Base-by-base conservation (phyloP, 2,888 invertebrate species). In the Drosophila nigricruria region DNA sequence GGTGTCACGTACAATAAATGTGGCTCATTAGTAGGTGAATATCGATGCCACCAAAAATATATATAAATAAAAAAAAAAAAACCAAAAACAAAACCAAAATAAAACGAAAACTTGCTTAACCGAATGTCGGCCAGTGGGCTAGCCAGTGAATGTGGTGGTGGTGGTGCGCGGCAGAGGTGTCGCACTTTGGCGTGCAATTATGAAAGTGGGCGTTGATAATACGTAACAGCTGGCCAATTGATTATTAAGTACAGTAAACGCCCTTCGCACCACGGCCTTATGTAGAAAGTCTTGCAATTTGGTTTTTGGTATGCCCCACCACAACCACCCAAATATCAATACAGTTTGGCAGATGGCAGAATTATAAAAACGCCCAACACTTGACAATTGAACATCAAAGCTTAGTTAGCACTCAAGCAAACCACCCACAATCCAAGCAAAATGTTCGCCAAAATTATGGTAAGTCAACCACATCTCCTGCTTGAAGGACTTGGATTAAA, bases 381-480 rank as follows among this genome's bases (percentile, higher is more conserved):
- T 59, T 40, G 63, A 50, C 70, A 64, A 14, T 68, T 38, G 10
- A 43, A 53, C 61, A 90, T 82, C 88, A 91, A 62, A 89, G 81
- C 66, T 67, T 36, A 66, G 73, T 76, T 81, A 73, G 78, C 88
- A 58, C 53, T 81, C 77, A 52, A 73, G 63, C 76, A 56, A 73
- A 72, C 73, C 69, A 77, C 67, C 65, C 18, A 30, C n/a, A 52
- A 23, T 14, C 25, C 50, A 47, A 58, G 42, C 71, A 90, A 82
- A 74, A 92, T 91, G 91, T 85, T 91, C 76, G 85, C 89, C 77
- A 91, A 92, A 79, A 81, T 80, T 76, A 73, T 90, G 88, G 92
- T 92, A 89, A 90, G 91, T 77, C 1, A 5, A 14, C 18, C 3
- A 14, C 18, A 8, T 9, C 16, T 47, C 40, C 40, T 54, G 42